Base-by-base conservation (phyloP, 2,113 vertebrate genomes). In the Suricata suricatta region DNA sequence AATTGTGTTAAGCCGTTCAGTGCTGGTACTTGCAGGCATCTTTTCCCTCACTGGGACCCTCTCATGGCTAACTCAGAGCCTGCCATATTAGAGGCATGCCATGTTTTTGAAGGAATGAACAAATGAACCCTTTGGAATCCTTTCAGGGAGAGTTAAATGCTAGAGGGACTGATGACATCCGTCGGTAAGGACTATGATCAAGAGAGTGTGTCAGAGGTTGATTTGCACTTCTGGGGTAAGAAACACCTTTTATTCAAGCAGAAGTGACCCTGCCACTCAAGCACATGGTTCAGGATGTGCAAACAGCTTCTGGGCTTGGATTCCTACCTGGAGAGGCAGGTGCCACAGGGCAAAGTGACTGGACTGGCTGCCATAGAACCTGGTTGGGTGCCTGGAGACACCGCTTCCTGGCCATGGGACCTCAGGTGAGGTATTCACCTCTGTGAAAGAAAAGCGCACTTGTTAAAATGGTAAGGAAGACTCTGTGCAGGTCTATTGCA, bases 21-120 rank as follows among this genome's bases (percentile, higher is more conserved):
- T 16, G 17, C 3, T 9, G 54, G 23, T 35, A 47, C 44, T 25
- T 29, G 19, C 7, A 10, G 25, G 7, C 6, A 2, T 17, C 72
- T 27, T 81, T 35, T 10, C 19, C 19, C 35, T 27, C 31, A 0
- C 50, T 9, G 41, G 2, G n/a, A 17, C 13, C 0, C 44, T 79
- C 41, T 79, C 71, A 0, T 2, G 63, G 35, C 80, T n/a, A 11
- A 29, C 66, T 57, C 35, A 15, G 31, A 5, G 13, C 17, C 63
- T 33, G 9, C 41, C 47, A 1, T 8, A 0, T 7, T 50, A 33
- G 44, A 80, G 66, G 25, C 4, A 2, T 0, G 4, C 69, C 33
- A 14, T 5, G 12, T 1, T 81, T 54, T 6, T 12, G 21, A 66
- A 64, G 35, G 52, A 52, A 50, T 9, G 63, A n/a, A 23, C 17